Evolutionary conservation across 2,797 vertebrate genomes (phyloP), one percentile per base, ranked within the genome.

Genomic region (Luscinia luscinia): DNA sequence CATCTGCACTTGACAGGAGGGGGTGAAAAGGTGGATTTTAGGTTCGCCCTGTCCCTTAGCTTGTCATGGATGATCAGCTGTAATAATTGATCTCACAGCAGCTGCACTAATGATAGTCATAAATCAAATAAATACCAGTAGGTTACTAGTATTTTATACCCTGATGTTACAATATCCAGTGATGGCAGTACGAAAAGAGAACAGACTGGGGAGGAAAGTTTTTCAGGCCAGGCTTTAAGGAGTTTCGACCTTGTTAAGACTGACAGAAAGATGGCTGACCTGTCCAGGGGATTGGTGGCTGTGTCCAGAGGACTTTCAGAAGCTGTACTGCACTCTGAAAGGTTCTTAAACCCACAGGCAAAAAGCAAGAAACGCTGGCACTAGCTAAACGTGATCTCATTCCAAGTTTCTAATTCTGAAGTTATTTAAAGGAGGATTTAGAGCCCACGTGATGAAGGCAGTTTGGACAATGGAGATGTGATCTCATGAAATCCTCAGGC

Each of bases 361-460:
- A 82, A 79, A 91, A 66, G 36, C 40, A 69, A 86, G 32, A 74
- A 96, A 66, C 0, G 0, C 67, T 90, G 74, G 67, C 62, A 52
- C 67, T 62, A 38, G 1, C 36, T 55, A 93, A 86, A 93, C 28
- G 45, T 48, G 83, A 63, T 91, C 63, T 88, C n/a, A 24, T 91
- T 94, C 91, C 86, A 95, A 93, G 80, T 81, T 93, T 90, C 85
- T 95, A 90, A 94, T 93, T 92, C 78, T 59, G 41, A 23, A 75
- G 85, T 91, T 86, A 69, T 75, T 95, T 90, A 88, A 69, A 94
- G 49, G 57, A 86, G 94, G 90, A 94, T 96, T 96, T 95, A 69
- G 57, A 83, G 74, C 84, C 88, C 92, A 88, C 2, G 36, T 91
- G 90, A 92, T 91, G 85, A 85, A 78, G 89, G 76, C 84, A 89